phyloP scores from a whole-genome alignment of 2,888 invertebrate species.

The Parnassius smintheus region DNA sequence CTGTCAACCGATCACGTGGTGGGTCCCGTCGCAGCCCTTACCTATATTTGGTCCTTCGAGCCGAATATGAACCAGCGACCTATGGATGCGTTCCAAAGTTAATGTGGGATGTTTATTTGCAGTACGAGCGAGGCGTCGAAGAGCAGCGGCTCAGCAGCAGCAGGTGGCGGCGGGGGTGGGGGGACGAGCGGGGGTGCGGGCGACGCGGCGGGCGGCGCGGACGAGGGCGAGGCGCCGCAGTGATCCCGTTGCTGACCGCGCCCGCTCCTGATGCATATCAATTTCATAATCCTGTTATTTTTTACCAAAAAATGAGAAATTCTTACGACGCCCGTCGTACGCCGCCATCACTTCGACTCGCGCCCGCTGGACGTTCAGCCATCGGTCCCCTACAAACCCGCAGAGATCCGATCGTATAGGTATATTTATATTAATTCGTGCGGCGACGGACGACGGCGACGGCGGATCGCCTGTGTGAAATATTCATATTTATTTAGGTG shows the following conservation, averaged over 20 bases:
- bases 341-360: constrained; percentile 8
- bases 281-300: constrained; percentile 71
- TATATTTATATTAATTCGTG: constrained; percentile 47
- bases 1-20: too few relatives aligned
- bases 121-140: constrained; percentile 53
- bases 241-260: constrained; percentile 45
- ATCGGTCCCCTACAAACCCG: constrained; percentile 36
- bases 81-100: background rate
- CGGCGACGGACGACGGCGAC: constrained; percentile 42
- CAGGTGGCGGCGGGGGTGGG: constrained; percentile 33
- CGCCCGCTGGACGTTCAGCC: background rate
- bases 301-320: constrained; percentile 70
- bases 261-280: constrained; percentile 56
- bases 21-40: too few relatives aligned
- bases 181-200: constrained; percentile 38
- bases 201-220: constrained; percentile 38
- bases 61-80: too few relatives aligned
- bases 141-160: constrained; percentile 38
- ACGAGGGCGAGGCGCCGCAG: constrained; percentile 53
- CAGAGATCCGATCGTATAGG: constrained; percentile 31
- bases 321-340: constrained; percentile 44
- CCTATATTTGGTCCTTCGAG: too few relatives aligned
- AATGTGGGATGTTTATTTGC: background rate
- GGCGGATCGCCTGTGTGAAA: constrained; percentile 55
- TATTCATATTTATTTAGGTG: constrained; percentile 80